A percentile compares a stretch with the other conserved stretches of the same genome.
phyloP scores from a whole-genome alignment of 64 coral and sea anemone species.

The Acropora yongei region DNA sequence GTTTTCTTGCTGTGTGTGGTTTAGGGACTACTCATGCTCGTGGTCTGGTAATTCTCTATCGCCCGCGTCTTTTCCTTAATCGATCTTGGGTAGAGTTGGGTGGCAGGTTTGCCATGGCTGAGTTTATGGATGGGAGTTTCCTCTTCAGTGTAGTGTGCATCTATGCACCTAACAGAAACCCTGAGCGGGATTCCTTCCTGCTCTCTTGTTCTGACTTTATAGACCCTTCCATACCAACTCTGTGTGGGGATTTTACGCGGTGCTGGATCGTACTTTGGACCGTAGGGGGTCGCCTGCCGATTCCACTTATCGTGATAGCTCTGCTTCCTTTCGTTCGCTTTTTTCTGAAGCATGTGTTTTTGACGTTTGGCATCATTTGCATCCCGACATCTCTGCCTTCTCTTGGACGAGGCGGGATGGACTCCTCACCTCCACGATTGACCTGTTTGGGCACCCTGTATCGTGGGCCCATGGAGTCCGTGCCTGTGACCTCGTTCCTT shows the following conservation, averaged over 20 bases:
- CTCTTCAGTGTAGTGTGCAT: background rate
- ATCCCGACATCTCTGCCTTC: background rate
- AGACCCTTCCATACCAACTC: background rate
- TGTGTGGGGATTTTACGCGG: too few relatives aligned
- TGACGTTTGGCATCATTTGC: background rate
- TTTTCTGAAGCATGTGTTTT: background rate
- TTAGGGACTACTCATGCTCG: conserved; percentile 5
- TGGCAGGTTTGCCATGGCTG: background rate
- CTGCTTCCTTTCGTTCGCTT: background rate
- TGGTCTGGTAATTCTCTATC: background rate
- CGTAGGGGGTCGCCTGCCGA: too few relatives aligned
- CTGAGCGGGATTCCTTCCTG: background rate
- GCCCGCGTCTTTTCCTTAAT: too few relatives aligned
- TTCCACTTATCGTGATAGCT: too few relatives aligned
- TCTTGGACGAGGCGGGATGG: conserved; percentile 10
- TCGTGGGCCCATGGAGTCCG: background rate
- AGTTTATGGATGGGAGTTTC: background rate
- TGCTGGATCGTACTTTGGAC: background rate
- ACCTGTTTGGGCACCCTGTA: background rate
- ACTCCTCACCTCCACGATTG: background rate
- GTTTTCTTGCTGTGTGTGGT: background rate
- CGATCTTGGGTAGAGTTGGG: too few relatives aligned
- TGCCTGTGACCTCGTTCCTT: background rate
- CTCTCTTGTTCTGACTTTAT: background rate
- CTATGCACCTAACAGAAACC: conserved; percentile 31